phyloP scores from a whole-genome alignment of 1,140 invertebrate genomes.

The Drepana arcuata region DNA sequence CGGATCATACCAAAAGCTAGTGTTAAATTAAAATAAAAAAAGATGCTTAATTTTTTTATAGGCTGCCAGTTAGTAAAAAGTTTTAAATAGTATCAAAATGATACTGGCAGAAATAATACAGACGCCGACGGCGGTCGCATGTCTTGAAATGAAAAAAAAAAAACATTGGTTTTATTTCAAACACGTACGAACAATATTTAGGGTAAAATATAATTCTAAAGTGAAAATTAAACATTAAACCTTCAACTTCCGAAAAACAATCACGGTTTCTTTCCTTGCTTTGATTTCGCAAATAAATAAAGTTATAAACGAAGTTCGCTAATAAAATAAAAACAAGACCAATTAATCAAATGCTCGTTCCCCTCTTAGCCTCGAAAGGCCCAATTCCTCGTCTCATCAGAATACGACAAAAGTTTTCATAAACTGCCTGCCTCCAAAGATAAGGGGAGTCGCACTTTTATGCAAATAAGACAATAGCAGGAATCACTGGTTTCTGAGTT shows the following conservation, averaged over 20 bases:
- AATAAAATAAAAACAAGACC: neutral
- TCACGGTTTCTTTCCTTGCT: neutral
- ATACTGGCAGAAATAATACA: too few relatives aligned
- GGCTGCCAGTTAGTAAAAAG: too few relatives aligned
- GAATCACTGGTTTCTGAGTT: constrained; percentile 24
- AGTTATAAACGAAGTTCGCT: neutral
- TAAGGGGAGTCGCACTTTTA: constrained; percentile 55
- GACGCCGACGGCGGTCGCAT: too few relatives aligned
- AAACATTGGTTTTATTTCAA: too few relatives aligned
- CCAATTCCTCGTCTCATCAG: constrained; percentile 47
- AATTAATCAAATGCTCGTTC: neutral
- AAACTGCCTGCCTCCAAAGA: constrained; percentile 51
- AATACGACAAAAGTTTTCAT: constrained; percentile 57
- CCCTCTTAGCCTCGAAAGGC: constrained; percentile 38
- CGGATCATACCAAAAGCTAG: constrained; percentile 4
- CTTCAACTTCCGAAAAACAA: too few relatives aligned
- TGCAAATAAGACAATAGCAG: constrained; percentile 41
- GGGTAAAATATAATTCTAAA: neutral
- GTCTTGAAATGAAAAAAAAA: too few relatives aligned
- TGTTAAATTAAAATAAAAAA: constrained; percentile 3
- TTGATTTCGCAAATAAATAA: neutral
- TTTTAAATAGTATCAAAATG: too few relatives aligned
- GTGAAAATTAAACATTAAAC: too few relatives aligned
- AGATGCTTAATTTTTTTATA: too few relatives aligned
- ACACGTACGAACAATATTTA: neutral